These are phyloP conservation scores for Ictalurus furcatus DNA, from an alignment of 2,113 vertebrate genomes.

Conservation along the genomic window DNA sequence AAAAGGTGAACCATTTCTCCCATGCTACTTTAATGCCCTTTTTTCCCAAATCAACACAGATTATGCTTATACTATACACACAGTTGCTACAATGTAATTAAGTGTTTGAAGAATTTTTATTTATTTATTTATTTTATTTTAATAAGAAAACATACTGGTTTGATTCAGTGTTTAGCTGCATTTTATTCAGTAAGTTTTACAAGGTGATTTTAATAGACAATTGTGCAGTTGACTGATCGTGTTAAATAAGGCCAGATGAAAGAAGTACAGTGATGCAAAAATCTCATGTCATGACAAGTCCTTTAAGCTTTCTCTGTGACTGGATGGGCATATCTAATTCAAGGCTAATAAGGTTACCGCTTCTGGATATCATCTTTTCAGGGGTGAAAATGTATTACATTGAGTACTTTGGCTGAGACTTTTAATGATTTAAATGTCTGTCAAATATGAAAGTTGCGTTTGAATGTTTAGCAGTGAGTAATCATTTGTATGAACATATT, in stretches of 20 bases:
- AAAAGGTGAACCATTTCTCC: constrained; percentile 75
- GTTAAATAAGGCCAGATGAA: background rate
- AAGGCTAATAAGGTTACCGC: constrained; percentile 58
- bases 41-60: background rate
- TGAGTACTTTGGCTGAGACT: background rate
- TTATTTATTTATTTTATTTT: background rate
- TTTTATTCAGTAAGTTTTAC: background rate
- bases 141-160: background rate
- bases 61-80: background rate
- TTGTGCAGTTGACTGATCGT: background rate
- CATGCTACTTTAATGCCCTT: background rate
- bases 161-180: background rate
- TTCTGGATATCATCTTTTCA: background rate
- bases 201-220: background rate
- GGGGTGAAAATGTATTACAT: constrained; percentile 58
- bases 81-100: background rate
- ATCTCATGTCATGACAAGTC: background rate
- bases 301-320: constrained; percentile 12
- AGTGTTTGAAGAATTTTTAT: background rate
- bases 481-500: background rate
- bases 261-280: background rate
- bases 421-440: background rate
- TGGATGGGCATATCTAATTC: constrained; percentile 60
- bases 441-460: background rate
- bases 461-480: background rate